phyloP scores from a whole-genome alignment of 2,113 vertebrate species.

The Motacilla tschutschensis region DNA sequence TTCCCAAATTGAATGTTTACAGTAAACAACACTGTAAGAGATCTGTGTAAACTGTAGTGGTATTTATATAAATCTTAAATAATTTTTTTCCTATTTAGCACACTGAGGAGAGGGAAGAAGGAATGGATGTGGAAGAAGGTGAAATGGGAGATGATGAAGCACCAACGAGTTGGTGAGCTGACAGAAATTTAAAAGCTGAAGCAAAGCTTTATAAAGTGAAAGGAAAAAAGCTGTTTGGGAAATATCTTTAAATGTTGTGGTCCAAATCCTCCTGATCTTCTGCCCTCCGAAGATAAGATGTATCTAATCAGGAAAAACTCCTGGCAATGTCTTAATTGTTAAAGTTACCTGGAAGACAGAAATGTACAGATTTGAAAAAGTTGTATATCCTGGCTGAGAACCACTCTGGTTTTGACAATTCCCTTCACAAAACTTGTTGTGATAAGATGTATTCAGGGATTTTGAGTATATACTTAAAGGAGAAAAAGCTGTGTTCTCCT shows the following conservation, averaged over 20 bases:
- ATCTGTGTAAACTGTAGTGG: not conserved
- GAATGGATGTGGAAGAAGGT: conserved; percentile 96
- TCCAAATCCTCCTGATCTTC: not conserved
- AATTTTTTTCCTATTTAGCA: conserved; percentile 67
- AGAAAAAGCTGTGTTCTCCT: not conserved
- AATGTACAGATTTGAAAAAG: not conserved
- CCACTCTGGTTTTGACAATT: not conserved
- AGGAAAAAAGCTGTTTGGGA: not conserved
- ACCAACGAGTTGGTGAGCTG: conserved; percentile 86
- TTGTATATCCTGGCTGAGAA: not conserved
- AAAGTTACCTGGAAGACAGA: not conserved
- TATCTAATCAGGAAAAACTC: not conserved
- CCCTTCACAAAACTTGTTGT: not conserved
- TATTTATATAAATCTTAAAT: not conserved
- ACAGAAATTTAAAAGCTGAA: not conserved
- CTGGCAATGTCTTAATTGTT: not conserved
- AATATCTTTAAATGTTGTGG: not conserved
- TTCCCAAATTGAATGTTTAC: not conserved
- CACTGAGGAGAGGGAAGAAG: conserved; percentile 89
- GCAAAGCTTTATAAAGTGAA: not conserved
- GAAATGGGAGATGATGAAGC: conserved; percentile 98
- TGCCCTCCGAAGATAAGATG: not conserved
- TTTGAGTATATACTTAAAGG: not conserved
- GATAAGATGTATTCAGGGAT: not conserved
- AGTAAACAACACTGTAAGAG: not conserved